phyloP scores from a whole-genome alignment of 1,140 invertebrate genomes.

The Subanguina moxae region DNA sequence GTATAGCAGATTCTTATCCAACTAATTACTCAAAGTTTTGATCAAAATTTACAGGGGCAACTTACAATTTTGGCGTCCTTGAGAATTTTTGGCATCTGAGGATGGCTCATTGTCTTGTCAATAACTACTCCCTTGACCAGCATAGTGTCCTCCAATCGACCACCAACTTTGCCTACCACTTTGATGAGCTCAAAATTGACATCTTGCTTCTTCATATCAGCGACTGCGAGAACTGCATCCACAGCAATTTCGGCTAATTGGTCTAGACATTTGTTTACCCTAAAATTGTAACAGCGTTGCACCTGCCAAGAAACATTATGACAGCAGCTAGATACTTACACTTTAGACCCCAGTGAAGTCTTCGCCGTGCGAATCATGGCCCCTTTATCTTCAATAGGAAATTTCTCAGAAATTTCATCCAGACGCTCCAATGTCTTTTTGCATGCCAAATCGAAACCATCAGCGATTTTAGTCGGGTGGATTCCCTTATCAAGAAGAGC shows the following conservation, averaged over 20 bases:
- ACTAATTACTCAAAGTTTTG: no score
- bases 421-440: conserved; percentile 80
- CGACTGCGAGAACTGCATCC: conserved; percentile 85
- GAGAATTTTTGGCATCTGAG: conserved; percentile 80
- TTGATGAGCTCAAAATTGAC: conserved; percentile 99
- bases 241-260: conserved; percentile 99
- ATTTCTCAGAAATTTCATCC: conserved; percentile 80
- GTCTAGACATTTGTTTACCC: conserved; percentile 67
- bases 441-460: conserved; percentile 95
- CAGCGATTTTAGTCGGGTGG: conserved; percentile 95
- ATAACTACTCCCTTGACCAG: conserved; percentile 93
- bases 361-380: conserved; percentile 88
- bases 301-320: neutral
- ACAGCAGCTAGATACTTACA: conserved; percentile 65
- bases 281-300: conserved; percentile 30
- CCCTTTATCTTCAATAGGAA: conserved; percentile 81
- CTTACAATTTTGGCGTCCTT: conserved; percentile 44
- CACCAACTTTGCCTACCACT: conserved; percentile 95
- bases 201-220: conserved; percentile 85
- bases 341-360: conserved; percentile 98
- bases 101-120: conserved; percentile 96
- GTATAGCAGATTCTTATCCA: no score
- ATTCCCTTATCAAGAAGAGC: conserved; percentile 88
- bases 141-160: conserved; percentile 91
- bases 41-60: no score